A percentile compares a stretch with the other conserved stretches of the same genome.
Conservation (phyloP, 2,888 invertebrate species). For the Drosophila crucigera region DNA sequence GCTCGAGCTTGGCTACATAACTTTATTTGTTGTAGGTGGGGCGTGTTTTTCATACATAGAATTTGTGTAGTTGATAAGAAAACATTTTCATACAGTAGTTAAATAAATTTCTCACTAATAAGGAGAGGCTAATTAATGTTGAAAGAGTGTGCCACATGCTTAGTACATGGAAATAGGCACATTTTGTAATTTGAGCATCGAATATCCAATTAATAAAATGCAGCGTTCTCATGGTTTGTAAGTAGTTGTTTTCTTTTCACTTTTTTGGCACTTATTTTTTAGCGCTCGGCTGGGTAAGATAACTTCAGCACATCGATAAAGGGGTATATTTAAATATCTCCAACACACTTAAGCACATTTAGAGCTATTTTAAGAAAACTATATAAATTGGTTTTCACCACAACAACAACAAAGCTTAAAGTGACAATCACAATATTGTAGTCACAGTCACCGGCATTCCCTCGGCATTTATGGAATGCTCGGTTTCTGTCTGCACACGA, state of each 20-base stretch:
- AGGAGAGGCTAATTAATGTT: conserved; percentile 53
- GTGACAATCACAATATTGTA: conserved; percentile 84
- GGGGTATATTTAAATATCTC: background rate
- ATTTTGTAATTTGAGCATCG: conserved; percentile 59
- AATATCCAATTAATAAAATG: conserved; percentile 14
- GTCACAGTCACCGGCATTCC: conserved; percentile 84
- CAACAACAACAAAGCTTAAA: conserved; percentile 16
- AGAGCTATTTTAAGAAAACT: conserved; percentile 11
- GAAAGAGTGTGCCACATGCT: conserved; percentile 59
- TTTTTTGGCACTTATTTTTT: conserved; percentile 42
- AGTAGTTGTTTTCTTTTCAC: background rate
- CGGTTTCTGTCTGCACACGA: conserved; percentile 78
- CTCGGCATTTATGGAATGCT: conserved; percentile 82
- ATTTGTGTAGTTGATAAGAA: conserved; percentile 30
- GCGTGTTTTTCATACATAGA: conserved; percentile 32
- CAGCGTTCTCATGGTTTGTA: conserved; percentile 8
- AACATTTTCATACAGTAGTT: conserved; percentile 24
- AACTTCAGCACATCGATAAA: conserved; percentile 13
- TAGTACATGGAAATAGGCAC: conserved; percentile 60
- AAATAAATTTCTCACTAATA: conserved; percentile 18
- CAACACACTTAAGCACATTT: conserved; percentile 11
- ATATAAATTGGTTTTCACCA: conserved; percentile 1
- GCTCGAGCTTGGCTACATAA: conserved; percentile 35
- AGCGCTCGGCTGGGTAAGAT: conserved; percentile 1
- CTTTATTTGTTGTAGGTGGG: conserved; percentile 48